Evolutionary conservation across 2,888 invertebrate species (phyloP).

Genomic region (Macrosiphum euphorbiae): DNA sequence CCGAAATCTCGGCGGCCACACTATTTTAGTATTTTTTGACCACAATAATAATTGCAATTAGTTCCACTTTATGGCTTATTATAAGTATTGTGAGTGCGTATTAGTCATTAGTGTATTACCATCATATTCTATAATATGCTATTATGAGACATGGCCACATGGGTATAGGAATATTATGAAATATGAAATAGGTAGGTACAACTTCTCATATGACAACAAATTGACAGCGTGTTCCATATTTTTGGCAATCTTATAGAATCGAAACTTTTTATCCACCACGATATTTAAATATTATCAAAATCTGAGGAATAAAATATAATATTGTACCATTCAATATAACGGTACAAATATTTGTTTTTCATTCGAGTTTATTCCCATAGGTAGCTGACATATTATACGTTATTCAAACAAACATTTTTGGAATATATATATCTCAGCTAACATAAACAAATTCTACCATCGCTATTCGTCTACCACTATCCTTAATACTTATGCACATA

Average conservation of each 20-base stretch:
- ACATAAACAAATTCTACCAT: too few species aligned
- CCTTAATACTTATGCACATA: too few species aligned
- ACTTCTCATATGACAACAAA: not conserved
- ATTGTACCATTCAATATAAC: too few species aligned
- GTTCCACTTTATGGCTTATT: not conserved
- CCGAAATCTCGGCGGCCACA: not conserved
- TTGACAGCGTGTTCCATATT: not conserved
- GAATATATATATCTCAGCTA: too few species aligned
- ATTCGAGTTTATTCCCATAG: too few species aligned
- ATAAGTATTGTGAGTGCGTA: not conserved
- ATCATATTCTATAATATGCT: not conserved
- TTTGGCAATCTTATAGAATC: not conserved
- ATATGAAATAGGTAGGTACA: not conserved
- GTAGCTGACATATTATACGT: too few species aligned
- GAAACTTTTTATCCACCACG: not conserved
- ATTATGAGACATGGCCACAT: not conserved
- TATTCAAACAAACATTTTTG: too few species aligned
- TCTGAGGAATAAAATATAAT: too few species aligned
- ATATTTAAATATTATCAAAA: not conserved
- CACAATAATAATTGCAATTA: constrained; percentile 11
- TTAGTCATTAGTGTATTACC: not conserved
- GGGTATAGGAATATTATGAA: not conserved
- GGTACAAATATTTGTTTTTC: too few species aligned
- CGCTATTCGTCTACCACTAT: too few species aligned
- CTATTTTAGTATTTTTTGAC: not conserved